Evolutionary conservation across 2,888 invertebrate genomes (phyloP), one percentile per base, ranked within the genome.

Genomic region (Malachius bipustulatus): DNA sequence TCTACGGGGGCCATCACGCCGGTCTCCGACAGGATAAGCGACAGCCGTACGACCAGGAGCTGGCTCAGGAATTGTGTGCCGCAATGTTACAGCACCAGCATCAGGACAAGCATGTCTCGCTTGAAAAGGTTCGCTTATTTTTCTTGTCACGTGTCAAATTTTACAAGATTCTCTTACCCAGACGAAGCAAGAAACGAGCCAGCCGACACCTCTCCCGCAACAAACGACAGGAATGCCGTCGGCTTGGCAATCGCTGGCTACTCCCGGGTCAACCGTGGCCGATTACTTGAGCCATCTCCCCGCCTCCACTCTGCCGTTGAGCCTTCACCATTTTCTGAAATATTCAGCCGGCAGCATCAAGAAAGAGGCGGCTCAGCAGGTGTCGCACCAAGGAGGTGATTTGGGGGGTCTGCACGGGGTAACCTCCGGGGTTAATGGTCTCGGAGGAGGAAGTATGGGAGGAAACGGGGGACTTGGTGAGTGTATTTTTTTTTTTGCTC

Each of bases 221-320:
- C 29, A 35, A 32, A 24, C 56, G 9, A 62, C 69, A 35, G 63
- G 63, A 14, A 67, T 70, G 67, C 69, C 73, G 2, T 65, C 76
- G 0, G 68, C 78, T 1, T 82, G 82, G 82, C 81, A 81, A 57
- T 73, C 77, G 2, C 61, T 82, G 26, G 70, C 64, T 2, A 52
- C 66, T 16, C 58, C 65, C 4, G 82, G 83, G 35, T 79, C 82
- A 1, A 82, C 84, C 0, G 85, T 87, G 4, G 85, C 84, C 6
- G 85, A 87, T 62, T 87, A 87, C 59, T 68, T 87, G 39, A 83
- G 84, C 4, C 82, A 85, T 40, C 62, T 87, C 44, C 78, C 80
- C 30, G 75, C 79, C 34, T 76, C 75, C 27, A 77, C 77, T 14
- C 57, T 80, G 46, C 85, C 85, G 0, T 62, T 87, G 36, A 83